phyloP scores from a whole-genome alignment of 2,797 vertebrate genomes.

The Sebastes hopkinsi region DNA sequence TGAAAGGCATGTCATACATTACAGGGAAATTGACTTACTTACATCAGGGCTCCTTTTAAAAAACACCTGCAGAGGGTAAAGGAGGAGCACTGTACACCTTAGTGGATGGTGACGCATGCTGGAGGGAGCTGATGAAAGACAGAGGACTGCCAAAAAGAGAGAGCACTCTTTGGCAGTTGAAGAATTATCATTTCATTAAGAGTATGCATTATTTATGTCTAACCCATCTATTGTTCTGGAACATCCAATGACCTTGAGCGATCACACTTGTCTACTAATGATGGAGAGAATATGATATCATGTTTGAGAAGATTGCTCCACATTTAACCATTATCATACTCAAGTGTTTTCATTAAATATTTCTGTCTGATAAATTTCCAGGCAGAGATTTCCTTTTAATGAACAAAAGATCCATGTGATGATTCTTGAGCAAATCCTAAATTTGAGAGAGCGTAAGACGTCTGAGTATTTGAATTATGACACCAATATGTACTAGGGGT shows the following conservation, averaged over 20 bases:
- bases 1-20: conserved; percentile 25
- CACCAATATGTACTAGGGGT: too few species aligned
- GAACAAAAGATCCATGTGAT: background rate
- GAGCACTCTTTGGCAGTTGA: conserved; percentile 9
- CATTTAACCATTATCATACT: background rate
- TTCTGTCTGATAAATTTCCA: background rate
- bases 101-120: background rate
- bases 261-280: conserved; percentile 8
- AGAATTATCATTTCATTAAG: conserved; percentile 59
- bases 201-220: conserved; percentile 53
- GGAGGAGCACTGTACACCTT: background rate
- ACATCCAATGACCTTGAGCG: conserved; percentile 27
- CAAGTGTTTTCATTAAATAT: conserved; percentile 4
- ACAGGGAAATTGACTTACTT: conserved; percentile 34
- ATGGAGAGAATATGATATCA: conserved; percentile 17
- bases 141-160: background rate
- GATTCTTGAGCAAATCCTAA: background rate
- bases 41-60: conserved; percentile 39
- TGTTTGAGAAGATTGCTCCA: conserved; percentile 11
- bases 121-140: conserved; percentile 1
- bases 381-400: background rate
- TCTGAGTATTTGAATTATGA: background rate
- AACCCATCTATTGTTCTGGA: conserved; percentile 32
- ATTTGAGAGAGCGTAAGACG: background rate
- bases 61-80: conserved; percentile 40